Percentiles rank a stretch among this genome's conserved stretches.
Conservation (phyloP, 2,113 vertebrate species). For the Microtus oregoni region DNA sequence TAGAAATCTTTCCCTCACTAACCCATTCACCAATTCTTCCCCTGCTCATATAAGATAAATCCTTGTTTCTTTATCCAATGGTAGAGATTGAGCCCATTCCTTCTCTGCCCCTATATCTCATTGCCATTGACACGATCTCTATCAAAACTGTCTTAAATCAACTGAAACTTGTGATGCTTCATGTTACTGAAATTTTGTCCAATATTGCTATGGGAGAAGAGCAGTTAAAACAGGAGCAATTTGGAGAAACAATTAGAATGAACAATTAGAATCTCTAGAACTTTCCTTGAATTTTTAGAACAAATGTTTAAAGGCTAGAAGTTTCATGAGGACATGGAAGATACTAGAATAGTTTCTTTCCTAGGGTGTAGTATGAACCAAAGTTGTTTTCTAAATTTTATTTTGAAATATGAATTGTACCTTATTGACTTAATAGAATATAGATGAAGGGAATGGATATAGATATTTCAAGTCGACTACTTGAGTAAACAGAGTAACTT, state of each 20-base stretch:
- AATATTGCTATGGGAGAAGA: background rate
- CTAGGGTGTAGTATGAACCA: rapidly evolving
- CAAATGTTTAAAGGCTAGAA: background rate
- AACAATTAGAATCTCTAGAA: background rate
- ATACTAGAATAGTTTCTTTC: background rate
- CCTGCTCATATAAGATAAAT: no score
- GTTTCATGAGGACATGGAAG: rapidly evolving
- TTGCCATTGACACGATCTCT: background rate
- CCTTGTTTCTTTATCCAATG: background rate
- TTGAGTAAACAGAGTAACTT: background rate
- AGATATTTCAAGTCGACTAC: background rate
- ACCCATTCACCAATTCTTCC: background rate
- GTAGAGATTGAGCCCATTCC: background rate
- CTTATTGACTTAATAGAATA: background rate
- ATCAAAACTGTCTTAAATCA: background rate
- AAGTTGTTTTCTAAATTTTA: background rate
- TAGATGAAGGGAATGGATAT: background rate
- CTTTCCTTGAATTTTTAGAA: background rate
- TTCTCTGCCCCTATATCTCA: background rate
- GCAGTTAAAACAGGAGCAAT: background rate
- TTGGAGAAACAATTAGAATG: rapidly evolving
- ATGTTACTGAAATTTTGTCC: background rate
- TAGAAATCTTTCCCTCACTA: background rate
- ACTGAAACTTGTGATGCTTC: background rate
- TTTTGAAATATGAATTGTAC: background rate